Evolutionary conservation across 2,888 invertebrate species (phyloP), one percentile per base, ranked within the genome.

Genomic region (Trisateles emortualis): DNA sequence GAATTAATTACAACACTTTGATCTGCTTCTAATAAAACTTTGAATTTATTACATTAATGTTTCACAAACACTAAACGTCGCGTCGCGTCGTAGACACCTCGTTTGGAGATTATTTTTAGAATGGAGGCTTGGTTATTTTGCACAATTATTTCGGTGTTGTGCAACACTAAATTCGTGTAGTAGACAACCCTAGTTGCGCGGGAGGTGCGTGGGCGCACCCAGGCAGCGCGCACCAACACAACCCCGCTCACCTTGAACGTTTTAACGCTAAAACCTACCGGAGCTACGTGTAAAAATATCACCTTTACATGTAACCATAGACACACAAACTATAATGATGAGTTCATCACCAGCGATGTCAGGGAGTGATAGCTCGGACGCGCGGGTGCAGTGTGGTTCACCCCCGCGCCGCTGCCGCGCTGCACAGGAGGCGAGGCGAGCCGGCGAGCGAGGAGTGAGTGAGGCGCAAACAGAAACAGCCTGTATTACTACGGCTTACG

Each of bases 401-500:
- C 9, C 26, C 26, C 26, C 26, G n/a, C n/a, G n/a, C n/a, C n/a
- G n/a, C n/a, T n/a, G n/a, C n/a, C n/a, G n/a, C n/a, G n/a, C n/a
- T n/a, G n/a, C n/a, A n/a, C n/a, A n/a, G n/a, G n/a, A n/a, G n/a
- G n/a, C n/a, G n/a, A n/a, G n/a, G n/a, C n/a, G n/a, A 22, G 2
- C 22, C 22, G 4, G 26, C 26, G 26, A 26, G 26, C 26, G 26
- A 26, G 26, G n/a, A 1, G 3, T 14, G 22, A 17, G 2, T 11
- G 10, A 22, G 30, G 13, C n/a, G 13, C 48, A 60, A 77, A 78
- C 68, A 52, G 80, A 77, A 87, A 70, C 91, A 92, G 74, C 91
- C 92, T 92, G 90, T 91, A 86, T 81, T 90, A 91, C 92, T 91
- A 91, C 88, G 87, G 72, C 79, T 78, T 86, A 89, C 90, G 88